phyloP scores from a whole-genome alignment of 2,888 invertebrate genomes.

The Apeira syringaria region DNA sequence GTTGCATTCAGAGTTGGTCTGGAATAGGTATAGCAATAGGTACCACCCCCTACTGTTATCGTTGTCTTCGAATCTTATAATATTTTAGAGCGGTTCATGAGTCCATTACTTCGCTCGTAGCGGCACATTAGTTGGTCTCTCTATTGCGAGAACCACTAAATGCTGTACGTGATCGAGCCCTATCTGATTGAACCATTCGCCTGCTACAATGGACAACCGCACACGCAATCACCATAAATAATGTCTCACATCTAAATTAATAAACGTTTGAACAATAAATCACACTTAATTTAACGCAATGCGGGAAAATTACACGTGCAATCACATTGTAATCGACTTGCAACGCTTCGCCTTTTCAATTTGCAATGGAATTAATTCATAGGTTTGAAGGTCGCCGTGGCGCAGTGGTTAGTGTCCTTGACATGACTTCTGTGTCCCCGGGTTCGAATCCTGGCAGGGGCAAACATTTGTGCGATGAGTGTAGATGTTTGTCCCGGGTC shows the following conservation, averaged over 20 bases:
- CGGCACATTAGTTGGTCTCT: constrained; percentile 23
- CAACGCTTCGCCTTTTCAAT: constrained; percentile 23
- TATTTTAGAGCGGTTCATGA: constrained; percentile 7
- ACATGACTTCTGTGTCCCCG: too few relatives aligned
- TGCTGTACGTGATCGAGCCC: constrained; percentile 38
- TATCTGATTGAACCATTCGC: constrained; percentile 47
- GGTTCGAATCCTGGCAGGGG: too few relatives aligned
- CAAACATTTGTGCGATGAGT: too few relatives aligned
- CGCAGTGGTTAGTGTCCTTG: too few relatives aligned
- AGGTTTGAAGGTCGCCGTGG: too few relatives aligned
- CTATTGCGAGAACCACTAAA: constrained; percentile 20
- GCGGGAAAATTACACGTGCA: constrained; percentile 47
- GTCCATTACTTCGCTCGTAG: constrained; percentile 9
- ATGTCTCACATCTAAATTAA: constrained; percentile 64
- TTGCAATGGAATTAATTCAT: constrained; percentile 10
- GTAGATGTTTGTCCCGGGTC: too few relatives aligned
- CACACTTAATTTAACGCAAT: constrained; percentile 61
- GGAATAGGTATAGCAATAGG: too few relatives aligned
- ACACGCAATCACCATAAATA: constrained; percentile 61
- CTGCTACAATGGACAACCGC: constrained; percentile 47
- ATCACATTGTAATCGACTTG: constrained; percentile 56
- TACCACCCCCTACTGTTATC: too few relatives aligned
- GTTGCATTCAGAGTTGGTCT: too few relatives aligned
- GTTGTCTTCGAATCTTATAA: constrained; percentile 7
- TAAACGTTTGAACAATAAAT: constrained; percentile 65